phyloP scores from a whole-genome alignment of 2,797 vertebrate genomes.

The Sebastes steindachneri region DNA sequence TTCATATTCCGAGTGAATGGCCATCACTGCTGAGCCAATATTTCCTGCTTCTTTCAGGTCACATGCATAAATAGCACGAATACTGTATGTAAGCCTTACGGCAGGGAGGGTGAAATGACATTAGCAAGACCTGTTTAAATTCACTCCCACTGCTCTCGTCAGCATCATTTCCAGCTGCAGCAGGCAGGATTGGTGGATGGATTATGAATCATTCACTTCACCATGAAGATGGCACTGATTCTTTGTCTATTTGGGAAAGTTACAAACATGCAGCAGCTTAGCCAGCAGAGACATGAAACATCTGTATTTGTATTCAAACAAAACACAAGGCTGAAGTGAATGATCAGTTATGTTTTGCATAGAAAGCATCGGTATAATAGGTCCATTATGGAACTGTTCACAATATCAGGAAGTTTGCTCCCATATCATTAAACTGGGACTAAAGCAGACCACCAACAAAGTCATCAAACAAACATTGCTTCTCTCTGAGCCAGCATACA shows the following conservation, averaged over 20 bases:
- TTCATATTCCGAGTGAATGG: background rate
- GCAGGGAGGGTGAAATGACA: background rate
- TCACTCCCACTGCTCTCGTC: background rate
- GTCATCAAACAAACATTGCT: background rate
- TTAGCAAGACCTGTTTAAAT: background rate
- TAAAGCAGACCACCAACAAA: background rate
- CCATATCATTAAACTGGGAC: background rate
- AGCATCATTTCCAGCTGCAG: background rate
- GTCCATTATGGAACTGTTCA: background rate
- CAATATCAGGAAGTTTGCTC: slow-evolving; percentile 9
- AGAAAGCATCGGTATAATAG: background rate
- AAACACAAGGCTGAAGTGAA: background rate
- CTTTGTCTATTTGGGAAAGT: background rate
- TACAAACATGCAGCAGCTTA: background rate
- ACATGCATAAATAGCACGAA: background rate
- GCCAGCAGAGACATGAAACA: background rate
- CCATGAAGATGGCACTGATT: background rate
- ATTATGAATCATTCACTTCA: background rate
- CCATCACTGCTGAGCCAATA: background rate
- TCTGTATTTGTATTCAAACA: background rate
- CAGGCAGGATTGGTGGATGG: background rate
- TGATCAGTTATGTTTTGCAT: background rate
- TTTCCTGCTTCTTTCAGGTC: background rate
- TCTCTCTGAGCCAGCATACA: background rate
- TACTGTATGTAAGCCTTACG: background rate